Evolutionary conservation across 2,888 invertebrate genomes (phyloP).

Genomic region (Nowickia ferox): DNA sequence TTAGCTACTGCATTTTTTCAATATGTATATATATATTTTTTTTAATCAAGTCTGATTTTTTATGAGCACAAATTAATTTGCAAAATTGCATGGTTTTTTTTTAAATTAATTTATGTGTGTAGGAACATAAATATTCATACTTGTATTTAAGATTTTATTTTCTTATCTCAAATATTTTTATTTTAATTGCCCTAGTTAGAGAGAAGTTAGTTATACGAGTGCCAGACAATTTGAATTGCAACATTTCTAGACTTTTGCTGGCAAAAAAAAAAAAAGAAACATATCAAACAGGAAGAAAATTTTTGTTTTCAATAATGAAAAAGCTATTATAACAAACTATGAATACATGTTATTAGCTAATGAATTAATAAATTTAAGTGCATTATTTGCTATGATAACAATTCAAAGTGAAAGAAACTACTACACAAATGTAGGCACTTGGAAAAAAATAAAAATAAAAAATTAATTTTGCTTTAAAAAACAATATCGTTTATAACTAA

Average conservation of each 20-base stretch:
- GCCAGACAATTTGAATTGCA: not conserved
- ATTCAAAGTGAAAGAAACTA: conserved; percentile 26
- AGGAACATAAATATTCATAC: too few species aligned
- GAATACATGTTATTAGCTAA: not conserved
- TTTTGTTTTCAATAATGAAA: conserved; percentile 34
- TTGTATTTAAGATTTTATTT: conserved; percentile 26
- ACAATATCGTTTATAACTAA: not conserved
- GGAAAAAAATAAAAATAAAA: not conserved
- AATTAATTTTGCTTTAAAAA: too few species aligned
- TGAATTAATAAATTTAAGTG: not conserved
- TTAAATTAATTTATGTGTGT: conserved; percentile 9
- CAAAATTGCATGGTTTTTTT: conserved; percentile 23
- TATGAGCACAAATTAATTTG: conserved; percentile 16
- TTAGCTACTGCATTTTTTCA: conserved; percentile 54
- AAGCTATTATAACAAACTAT: not conserved
- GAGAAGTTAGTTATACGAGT: not conserved
- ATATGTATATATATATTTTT: not conserved
- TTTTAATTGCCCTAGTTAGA: conserved; percentile 1
- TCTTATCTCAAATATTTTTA: conserved; percentile 19
- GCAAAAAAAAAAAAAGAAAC: not conserved
- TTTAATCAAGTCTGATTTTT: conserved; percentile 18
- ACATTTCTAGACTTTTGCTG: not conserved
- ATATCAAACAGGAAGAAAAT: conserved; percentile 52
- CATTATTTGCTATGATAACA: conserved; percentile 8
- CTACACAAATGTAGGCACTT: not conserved